These are phyloP conservation scores for Simalia tracyae DNA, from an alignment of 2,797 vertebrate species.

Conservation along the genomic window DNA sequence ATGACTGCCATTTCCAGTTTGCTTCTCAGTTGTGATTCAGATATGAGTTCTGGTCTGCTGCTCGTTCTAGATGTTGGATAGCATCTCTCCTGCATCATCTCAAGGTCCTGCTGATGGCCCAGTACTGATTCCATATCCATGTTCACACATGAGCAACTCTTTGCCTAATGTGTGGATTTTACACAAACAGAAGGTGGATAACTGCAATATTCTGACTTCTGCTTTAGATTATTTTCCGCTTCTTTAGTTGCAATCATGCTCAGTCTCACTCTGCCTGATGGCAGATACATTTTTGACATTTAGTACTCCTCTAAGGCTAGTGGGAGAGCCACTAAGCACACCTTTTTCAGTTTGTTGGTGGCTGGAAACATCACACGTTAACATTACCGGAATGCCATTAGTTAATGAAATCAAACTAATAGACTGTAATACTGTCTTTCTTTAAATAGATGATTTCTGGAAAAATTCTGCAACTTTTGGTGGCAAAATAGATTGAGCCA, in stretches of 20 bases:
- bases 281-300: background rate
- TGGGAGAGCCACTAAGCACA: background rate
- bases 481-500: background rate
- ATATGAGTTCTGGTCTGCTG: background rate
- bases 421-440: background rate
- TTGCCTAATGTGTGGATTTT: background rate
- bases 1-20: background rate
- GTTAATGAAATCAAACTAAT: background rate
- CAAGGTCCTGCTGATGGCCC: background rate
- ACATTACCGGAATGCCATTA: background rate
- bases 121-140: background rate
- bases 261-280: background rate
- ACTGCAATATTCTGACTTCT: background rate
- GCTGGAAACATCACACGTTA: background rate
- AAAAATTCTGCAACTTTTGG: background rate
- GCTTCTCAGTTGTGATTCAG: background rate
- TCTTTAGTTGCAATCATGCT: background rate
- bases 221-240: background rate
- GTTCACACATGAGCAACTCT: background rate
- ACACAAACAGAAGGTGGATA: background rate
- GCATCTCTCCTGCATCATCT: too few species aligned
- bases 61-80: background rate
- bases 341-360: background rate
- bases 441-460: background rate
- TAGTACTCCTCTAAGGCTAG: background rate